Evolutionary conservation across 1,140 invertebrate genomes (phyloP).

Genomic region (Drosophila tropicalis): DNA sequence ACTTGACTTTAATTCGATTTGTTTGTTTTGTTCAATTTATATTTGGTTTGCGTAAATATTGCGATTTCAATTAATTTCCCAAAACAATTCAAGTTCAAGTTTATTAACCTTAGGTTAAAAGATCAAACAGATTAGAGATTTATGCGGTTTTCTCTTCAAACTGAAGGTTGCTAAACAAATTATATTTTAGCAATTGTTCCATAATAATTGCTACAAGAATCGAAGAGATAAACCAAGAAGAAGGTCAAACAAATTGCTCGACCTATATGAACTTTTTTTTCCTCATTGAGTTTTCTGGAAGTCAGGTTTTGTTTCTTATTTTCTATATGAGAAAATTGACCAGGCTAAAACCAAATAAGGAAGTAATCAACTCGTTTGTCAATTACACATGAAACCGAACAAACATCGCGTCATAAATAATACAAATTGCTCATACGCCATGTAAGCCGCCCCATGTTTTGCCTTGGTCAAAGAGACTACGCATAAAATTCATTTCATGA

Average conservation of each 20-base stretch:
- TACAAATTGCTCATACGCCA: constrained; percentile 48
- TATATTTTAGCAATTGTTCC: background rate
- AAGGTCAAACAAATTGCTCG: background rate
- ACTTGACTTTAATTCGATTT: background rate
- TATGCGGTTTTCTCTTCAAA: background rate
- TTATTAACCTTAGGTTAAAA: constrained; percentile 13
- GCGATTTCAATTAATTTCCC: constrained; percentile 3
- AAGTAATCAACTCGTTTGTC: constrained; percentile 51
- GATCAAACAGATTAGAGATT: background rate
- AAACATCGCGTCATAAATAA: constrained; percentile 38
- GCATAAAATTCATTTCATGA: constrained; percentile 51
- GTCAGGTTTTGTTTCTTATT: too few species aligned
- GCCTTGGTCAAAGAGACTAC: constrained; percentile 17
- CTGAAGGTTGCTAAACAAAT: constrained; percentile 2
- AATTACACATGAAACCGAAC: constrained; percentile 42
- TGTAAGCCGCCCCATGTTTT: constrained; percentile 36
- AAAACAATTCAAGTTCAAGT: constrained; percentile 15
- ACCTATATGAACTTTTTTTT: background rate
- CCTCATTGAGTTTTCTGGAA: background rate
- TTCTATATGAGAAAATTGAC: background rate
- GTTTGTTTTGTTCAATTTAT: constrained; percentile 1
- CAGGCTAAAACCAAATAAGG: constrained; percentile 49
- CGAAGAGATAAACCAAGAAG: background rate
- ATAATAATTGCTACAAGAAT: constrained; percentile 6
- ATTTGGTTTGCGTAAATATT: background rate